Base-by-base conservation (phyloP, 2,888 invertebrate genomes). In the Cataglyphis albicans region DNA sequence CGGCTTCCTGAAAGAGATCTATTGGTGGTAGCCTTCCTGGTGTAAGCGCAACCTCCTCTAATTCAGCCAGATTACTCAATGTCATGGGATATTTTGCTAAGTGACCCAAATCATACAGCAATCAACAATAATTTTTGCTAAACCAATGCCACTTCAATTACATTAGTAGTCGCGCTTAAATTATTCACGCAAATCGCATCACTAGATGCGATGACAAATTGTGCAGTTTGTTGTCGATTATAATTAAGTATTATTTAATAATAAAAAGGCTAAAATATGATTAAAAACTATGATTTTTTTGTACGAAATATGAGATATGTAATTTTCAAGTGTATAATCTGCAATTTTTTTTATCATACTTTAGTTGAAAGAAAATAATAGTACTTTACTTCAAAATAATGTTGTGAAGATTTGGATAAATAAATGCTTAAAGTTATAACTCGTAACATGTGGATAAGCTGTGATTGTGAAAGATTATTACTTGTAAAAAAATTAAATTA, bases 201-300 rank as follows among this genome's bases (percentile, higher is more conserved):
- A 15, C 41, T 41, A 18, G 55, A 70, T 57, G 72, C 38, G 44
- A 44, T n/a, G 29, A 57, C 9, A 68, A 78, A 41, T 78, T 59
- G 41, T 5, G 10, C 55, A 41, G 21, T 48, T n/a, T n/a, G n/a
- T n/a, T n/a, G n/a, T n/a, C 57, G 32, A 75, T n/a, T 57, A 57
- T 68, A 25, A 15, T 76, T 65, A 55, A 38, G 0, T 52, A 65
- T 76, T 52, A 57, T 64, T 67, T 78, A n/a, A 78, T 78, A 59
- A 67, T 18, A 15, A 9, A 35, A 59, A 41, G 12, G 55, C n/a
- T 9, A n/a, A 25, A 38, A 52, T 29, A 12, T 65, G 15, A 55
- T 6, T 7, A 32, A 25, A 55, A 65, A 67, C 9, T 38, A n/a
- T 41, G 1, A 67, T 32, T 78, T 57, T 32, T 29, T 76, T n/a